A percentile compares a stretch with the other conserved stretches of the same genome.
phyloP scores from a whole-genome alignment of 2,113 vertebrate species.

The Toxotes chatareus region DNA sequence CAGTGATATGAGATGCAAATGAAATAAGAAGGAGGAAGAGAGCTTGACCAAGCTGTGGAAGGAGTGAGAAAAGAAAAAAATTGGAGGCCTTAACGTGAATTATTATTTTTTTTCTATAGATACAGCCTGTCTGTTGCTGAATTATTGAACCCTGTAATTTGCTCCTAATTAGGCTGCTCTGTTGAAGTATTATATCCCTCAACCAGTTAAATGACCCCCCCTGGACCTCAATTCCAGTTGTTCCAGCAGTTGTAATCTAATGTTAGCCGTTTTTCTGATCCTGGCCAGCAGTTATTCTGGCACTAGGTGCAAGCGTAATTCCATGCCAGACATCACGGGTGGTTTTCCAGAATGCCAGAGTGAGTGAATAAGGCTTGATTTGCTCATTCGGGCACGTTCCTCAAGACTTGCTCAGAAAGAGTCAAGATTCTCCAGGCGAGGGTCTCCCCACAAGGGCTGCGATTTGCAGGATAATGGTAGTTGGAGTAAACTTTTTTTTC shows the following conservation, averaged over 20 bases:
- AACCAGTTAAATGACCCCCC: conserved; percentile 43
- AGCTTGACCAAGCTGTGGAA: conserved; percentile 14
- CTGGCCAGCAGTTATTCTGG: conserved; percentile 70
- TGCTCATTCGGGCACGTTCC: conserved; percentile 70
- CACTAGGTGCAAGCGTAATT: conserved; percentile 43
- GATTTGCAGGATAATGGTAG: conserved; percentile 66
- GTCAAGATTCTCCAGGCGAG: conserved; percentile 55
- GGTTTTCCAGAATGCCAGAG: conserved; percentile 66
- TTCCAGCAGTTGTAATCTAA: conserved; percentile 66
- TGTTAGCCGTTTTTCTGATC: conserved; percentile 60
- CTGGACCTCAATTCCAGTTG: conserved; percentile 55
- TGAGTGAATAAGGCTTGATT: conserved; percentile 60
- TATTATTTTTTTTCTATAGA: neutral
- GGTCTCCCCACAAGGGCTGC: conserved; percentile 33
- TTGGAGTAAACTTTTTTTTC: conserved; percentile 48
- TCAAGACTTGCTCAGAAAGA: conserved; percentile 39
- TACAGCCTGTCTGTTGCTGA: conserved; percentile 16
- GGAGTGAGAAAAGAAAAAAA: neutral
- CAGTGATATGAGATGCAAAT: conserved; percentile 25
- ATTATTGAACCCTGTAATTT: conserved; percentile 62
- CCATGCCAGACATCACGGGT: conserved; percentile 68
- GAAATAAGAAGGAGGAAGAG: conserved; percentile 2
- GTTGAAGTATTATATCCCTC: conserved; percentile 45
- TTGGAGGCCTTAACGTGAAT: conserved; percentile 17
- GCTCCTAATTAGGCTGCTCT: conserved; percentile 45